phyloP scores from a whole-genome alignment of 2,888 invertebrate species.

The Aporophyla nigra region DNA sequence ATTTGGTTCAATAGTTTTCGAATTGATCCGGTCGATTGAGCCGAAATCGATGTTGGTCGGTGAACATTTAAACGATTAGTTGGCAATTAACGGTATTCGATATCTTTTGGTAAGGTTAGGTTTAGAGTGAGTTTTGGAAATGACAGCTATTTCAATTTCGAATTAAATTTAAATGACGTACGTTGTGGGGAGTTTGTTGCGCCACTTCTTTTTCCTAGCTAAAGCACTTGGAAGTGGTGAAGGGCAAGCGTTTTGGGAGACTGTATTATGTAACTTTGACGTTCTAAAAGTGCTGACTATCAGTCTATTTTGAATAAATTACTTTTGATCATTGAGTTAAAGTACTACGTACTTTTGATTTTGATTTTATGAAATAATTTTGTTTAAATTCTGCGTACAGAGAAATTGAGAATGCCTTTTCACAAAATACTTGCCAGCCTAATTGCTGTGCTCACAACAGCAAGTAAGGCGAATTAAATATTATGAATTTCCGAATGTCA shows the following conservation, averaged over 20 bases:
- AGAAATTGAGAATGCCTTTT: background rate
- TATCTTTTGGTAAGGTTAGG: background rate
- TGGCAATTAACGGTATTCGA: background rate
- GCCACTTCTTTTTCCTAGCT: no score
- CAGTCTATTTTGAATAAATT: no score
- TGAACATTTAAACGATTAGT: background rate
- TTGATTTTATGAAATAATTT: background rate
- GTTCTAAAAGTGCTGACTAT: no score
- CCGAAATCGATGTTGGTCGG: background rate
- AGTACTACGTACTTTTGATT: no score
- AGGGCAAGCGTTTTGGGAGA: no score
- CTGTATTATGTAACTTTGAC: no score
- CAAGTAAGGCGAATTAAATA: background rate
- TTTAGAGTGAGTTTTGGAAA: no score
- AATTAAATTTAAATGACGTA: no score
- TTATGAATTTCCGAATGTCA: background rate
- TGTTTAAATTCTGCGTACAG: background rate
- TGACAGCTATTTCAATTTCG: no score
- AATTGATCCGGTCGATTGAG: conserved; percentile 18
- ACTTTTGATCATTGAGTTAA: no score
- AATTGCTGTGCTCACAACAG: background rate
- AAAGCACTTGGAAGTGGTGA: no score
- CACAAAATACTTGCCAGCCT: background rate
- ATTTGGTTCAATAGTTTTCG: conserved; percentile 43
- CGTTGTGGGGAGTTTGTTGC: no score